Conservation (phyloP, 2,113 vertebrate genomes). For the Spilogale gracilis region DNA sequence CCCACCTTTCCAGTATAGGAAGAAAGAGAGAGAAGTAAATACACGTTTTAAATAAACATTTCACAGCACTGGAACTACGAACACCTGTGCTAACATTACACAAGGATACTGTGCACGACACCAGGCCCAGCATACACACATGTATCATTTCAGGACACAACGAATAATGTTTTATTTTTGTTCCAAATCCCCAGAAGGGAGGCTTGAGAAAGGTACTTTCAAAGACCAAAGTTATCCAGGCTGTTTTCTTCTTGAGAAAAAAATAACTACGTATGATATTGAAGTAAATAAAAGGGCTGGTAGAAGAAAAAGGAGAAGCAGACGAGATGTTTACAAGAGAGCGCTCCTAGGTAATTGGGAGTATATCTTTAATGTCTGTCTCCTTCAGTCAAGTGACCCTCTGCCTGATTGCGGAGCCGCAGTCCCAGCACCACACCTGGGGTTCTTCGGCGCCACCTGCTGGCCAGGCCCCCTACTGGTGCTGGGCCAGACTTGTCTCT, state of each 20-base stretch:
- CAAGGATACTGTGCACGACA: neutral
- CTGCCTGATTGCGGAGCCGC: accelerated
- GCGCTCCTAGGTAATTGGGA: neutral
- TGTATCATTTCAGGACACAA: neutral
- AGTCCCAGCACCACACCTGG: neutral
- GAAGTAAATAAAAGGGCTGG: conserved; percentile 38
- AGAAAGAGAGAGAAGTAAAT: neutral
- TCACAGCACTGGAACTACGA: neutral
- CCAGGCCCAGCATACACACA: neutral
- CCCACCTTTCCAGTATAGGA: neutral
- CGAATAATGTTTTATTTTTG: conserved; percentile 11
- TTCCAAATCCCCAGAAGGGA: conserved; percentile 7
- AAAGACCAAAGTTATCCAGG: conserved; percentile 53
- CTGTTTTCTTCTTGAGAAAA: neutral
- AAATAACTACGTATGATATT: neutral
- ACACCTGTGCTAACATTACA: neutral
- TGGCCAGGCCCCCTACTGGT: neutral
- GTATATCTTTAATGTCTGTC: neutral
- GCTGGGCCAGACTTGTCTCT: neutral
- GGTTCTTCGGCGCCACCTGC: neutral
- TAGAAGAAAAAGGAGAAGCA: neutral
- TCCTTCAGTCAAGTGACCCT: neutral
- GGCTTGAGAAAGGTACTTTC: neutral
- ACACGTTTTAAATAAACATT: neutral
- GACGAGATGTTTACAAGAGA: neutral